These are phyloP conservation scores for Saiga tatarica DNA, from an alignment of 2,113 vertebrate species.

Conservation along the genomic window DNA sequence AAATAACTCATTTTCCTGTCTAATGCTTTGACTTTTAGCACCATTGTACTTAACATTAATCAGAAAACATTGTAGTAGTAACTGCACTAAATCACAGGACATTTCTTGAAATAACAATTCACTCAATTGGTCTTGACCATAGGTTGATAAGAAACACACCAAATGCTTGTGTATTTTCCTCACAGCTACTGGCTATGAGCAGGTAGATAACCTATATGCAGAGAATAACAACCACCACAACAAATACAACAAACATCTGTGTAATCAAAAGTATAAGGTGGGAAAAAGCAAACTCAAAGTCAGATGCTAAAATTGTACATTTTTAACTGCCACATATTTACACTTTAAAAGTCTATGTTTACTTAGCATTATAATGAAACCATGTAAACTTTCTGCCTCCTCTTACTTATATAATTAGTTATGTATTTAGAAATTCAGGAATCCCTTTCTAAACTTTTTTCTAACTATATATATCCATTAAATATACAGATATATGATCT, in stretches of 20 bases:
- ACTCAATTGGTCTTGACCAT: not conserved
- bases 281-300: not conserved
- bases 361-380: not conserved
- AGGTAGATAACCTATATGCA: not conserved
- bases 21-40: not conserved
- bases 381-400: not conserved
- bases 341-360: not conserved
- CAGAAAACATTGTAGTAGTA: not conserved
- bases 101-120: not conserved
- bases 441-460: not conserved
- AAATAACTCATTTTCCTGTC: not conserved
- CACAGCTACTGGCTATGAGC: not conserved
- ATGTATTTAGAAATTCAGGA: not conserved
- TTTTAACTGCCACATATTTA: not conserved
- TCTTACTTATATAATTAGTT: not conserved
- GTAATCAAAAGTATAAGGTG: not conserved
- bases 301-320: not conserved
- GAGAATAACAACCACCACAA: not conserved
- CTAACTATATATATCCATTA: conserved; percentile 9
- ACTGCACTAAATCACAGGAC: not conserved
- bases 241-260: not conserved
- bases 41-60: not conserved
- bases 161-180: not conserved
- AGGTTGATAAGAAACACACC: not conserved
- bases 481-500: conserved; percentile 66